Conservation (phyloP, 1,140 invertebrate genomes). For the Drosophila mauritiana region DNA sequence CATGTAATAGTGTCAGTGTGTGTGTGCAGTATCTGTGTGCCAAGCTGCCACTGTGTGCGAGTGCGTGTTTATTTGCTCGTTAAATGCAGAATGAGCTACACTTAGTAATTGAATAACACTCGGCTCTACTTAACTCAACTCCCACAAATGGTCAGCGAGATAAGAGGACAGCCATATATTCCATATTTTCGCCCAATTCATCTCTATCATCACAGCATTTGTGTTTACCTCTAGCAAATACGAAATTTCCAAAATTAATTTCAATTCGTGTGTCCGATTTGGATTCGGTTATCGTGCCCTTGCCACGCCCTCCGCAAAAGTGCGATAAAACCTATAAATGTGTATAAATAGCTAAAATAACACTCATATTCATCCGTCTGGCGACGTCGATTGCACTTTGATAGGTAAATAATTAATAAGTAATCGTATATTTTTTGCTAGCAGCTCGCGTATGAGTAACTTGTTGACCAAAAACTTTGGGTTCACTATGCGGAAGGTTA, state of each 20-base stretch:
- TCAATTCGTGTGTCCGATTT: constrained; percentile 24
- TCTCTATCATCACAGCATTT: constrained; percentile 49
- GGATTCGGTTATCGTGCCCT: constrained; percentile 35
- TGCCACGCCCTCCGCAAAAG: constrained; percentile 10
- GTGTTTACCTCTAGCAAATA: constrained; percentile 47
- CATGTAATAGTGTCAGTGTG: neutral
- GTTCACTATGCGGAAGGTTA: neutral
- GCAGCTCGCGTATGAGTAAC: constrained; percentile 22
- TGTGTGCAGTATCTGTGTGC: constrained; percentile 11
- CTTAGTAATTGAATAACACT: constrained; percentile 72
- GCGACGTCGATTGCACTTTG: constrained; percentile 59
- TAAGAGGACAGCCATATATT: constrained; percentile 36
- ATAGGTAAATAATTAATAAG: constrained; percentile 41
- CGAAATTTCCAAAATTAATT: constrained; percentile 63
- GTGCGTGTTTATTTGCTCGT: constrained; percentile 41
- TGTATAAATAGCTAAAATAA: constrained; percentile 35
- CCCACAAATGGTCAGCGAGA: constrained; percentile 51
- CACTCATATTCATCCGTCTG: constrained; percentile 16
- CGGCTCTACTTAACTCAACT: constrained; percentile 29
- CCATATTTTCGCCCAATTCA: neutral
- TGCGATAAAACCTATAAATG: constrained; percentile 49
- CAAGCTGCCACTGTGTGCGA: constrained; percentile 5
- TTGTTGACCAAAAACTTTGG: constrained; percentile 29
- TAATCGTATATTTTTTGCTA: constrained; percentile 21
- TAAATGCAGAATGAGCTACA: constrained; percentile 75